Base-by-base conservation (phyloP, 2,113 vertebrate species). In the Austrofundulus limnaeus region DNA sequence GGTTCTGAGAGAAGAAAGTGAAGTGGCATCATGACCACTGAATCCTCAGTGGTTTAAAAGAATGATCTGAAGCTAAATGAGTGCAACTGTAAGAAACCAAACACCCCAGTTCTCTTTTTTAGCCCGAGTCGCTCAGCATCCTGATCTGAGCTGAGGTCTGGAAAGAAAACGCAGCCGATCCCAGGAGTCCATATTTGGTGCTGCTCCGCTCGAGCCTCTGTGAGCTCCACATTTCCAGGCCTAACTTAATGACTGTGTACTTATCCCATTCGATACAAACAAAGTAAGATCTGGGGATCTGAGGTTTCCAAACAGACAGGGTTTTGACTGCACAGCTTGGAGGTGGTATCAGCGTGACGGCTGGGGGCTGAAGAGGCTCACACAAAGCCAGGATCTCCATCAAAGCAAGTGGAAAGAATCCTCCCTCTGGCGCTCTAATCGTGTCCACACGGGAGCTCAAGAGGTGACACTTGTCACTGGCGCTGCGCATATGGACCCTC, bases 401-500 rank as follows among this genome's bases (percentile, higher is more conserved):
- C 52, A 25, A 72, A 85, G 67, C 51, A 70, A 72, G 31, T 62
- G 76, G 72, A 77, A 77, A 76, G 61, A 70, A 78, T 81, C 78
- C 56, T 31, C 42, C 63, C 48, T 57, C 28, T 39, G 24, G 39
- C 55, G 68, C 11, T 17, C 62, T 65, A 21, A 59, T 69, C 61
- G 34, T 3, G 42, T 61, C 77, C 66, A 20, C 14, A 59, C 61
- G 60, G n/a, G 68, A 68, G 42, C 46, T 57, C 54, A 23, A 24
- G 54, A 12, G 75, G 58, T 78, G 80, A 78, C 84, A 82, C 61
- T 80, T 69, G 67, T 80, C 80, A 80, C 8, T 77, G 50, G 55
- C 80, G 75, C 67, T 0, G 50, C 49, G 48, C 82, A 82, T 41
- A 70, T 73, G 72, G 49, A 71, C 42, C 41, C 23, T 5, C 47